Conservation (phyloP, 2,888 invertebrate genomes). For the Heteropelma amictum region DNA sequence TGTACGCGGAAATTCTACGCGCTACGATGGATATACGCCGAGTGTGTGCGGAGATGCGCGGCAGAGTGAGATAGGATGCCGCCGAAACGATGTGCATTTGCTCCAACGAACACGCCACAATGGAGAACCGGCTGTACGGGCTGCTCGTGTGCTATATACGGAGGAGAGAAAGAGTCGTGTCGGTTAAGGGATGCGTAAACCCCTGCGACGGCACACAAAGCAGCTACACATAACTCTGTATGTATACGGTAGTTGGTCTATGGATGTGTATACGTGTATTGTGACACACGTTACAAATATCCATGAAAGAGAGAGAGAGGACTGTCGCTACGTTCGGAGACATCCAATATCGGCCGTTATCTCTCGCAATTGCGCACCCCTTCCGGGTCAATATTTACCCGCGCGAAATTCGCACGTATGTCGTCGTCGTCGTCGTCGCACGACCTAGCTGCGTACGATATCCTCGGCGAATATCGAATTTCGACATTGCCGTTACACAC, state of each 20-base stretch:
- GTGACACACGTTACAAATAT: conserved; percentile 46
- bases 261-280: conserved; percentile 42
- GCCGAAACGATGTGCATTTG: conserved; percentile 74
- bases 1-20: conserved; percentile 21
- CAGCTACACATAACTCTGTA: conserved; percentile 10
- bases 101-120: conserved; percentile 75
- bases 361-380: conserved; percentile 62
- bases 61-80: conserved; percentile 38
- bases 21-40: conserved; percentile 28
- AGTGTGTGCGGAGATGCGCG: conserved; percentile 33
- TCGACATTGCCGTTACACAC: too few species aligned
- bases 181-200: conserved; percentile 46
- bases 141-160: conserved; percentile 22
- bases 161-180: conserved; percentile 18
- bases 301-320: conserved; percentile 56
- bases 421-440: not conserved
- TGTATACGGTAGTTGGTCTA: too few species aligned
- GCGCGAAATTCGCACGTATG: conserved; percentile 56
- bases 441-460: too few species aligned
- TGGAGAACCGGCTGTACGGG: conserved; percentile 69
- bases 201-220: conserved; percentile 39
- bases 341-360: conserved; percentile 76
- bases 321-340: conserved; percentile 68
- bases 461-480: too few species aligned
- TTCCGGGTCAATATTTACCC: conserved; percentile 74